Evolutionary conservation across 1,140 invertebrate species (phyloP).

Genomic region (Nomia melanderi): DNA sequence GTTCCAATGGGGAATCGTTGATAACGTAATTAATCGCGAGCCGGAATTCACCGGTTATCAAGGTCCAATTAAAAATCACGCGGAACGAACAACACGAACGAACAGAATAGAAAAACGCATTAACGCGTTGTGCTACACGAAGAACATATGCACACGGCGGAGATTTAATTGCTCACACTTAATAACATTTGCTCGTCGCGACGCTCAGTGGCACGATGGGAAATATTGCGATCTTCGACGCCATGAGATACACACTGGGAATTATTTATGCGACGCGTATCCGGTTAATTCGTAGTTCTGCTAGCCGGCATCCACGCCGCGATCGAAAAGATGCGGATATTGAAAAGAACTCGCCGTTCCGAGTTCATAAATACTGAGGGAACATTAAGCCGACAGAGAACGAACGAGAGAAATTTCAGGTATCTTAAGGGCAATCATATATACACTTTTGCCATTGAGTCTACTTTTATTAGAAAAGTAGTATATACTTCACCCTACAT

Average conservation of each 20-base stretch:
- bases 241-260: background rate
- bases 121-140: slow-evolving; percentile 19
- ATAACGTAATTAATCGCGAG: slow-evolving; percentile 51
- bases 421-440: too few species aligned
- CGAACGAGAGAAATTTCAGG: too few species aligned
- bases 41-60: slow-evolving; percentile 25
- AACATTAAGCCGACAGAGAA: too few species aligned
- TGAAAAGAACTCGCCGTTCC: background rate
- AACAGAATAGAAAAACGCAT: slow-evolving; percentile 21
- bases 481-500: too few species aligned
- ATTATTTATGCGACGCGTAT: slow-evolving; percentile 39
- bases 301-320: background rate
- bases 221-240: slow-evolving; percentile 31
- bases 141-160: slow-evolving; percentile 16
- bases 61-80: too few species aligned
- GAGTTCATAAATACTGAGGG: background rate
- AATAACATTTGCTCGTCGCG: slow-evolving; percentile 34
- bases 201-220: background rate
- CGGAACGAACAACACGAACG: background rate
- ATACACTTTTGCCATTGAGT: too few species aligned
- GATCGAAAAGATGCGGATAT: background rate
- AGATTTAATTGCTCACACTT: slow-evolving; percentile 54
- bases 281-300: background rate
- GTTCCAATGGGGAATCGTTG: slow-evolving; percentile 32
- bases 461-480: too few species aligned